phyloP scores from a whole-genome alignment of 2,797 vertebrate genomes.

The Spondyliosoma cantharus region DNA sequence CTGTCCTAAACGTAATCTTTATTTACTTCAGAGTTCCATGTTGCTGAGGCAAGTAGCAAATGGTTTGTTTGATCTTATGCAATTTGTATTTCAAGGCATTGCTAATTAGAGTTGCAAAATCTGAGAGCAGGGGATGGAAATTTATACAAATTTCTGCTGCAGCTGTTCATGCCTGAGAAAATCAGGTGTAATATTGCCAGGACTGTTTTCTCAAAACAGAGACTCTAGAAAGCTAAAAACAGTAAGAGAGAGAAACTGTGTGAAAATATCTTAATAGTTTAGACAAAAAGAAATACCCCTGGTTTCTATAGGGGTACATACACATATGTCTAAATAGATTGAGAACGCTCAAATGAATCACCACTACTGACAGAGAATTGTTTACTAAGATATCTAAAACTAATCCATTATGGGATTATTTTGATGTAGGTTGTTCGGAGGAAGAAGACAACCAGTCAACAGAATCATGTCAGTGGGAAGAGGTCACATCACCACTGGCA shows the following conservation, averaged over 20 bases:
- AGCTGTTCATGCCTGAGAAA: no score
- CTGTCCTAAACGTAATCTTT: no score
- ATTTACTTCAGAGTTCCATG: neutral
- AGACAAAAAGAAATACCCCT: no score
- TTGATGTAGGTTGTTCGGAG: constrained; percentile 33
- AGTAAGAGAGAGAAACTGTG: no score
- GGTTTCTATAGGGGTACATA: neutral
- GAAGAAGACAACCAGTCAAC: constrained; percentile 79
- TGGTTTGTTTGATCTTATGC: neutral
- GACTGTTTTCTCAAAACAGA: no score
- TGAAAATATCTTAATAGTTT: no score
- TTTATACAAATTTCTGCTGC: no score
- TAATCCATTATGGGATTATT: neutral
- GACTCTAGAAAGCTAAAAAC: no score
- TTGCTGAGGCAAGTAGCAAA: neutral
- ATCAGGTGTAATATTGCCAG: no score
- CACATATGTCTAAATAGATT: no score
- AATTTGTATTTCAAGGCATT: neutral
- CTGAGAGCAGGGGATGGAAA: neutral
- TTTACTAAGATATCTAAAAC: neutral
- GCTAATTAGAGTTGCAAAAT: neutral
- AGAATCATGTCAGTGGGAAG: constrained; percentile 84
- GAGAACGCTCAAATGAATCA: no score
- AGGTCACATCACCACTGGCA: constrained; percentile 80
- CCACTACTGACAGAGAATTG: neutral